These are phyloP conservation scores for Alces alces DNA, from an alignment of 2,113 vertebrate genomes.

Conservation along the genomic window DNA sequence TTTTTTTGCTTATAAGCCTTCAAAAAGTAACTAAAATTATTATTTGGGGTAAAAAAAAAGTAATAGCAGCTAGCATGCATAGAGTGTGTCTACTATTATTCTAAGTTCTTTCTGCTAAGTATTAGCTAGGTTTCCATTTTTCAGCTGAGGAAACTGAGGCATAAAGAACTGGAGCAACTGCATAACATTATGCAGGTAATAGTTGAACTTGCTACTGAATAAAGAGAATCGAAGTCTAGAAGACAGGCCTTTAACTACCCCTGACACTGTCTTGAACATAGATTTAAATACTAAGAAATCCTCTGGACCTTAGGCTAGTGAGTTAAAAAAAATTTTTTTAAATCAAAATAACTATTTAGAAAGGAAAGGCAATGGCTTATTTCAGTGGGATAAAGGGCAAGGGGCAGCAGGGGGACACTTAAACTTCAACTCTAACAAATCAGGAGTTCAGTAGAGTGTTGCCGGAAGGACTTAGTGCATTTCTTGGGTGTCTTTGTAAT, in stretches of 20 bases:
- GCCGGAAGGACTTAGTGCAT: neutral
- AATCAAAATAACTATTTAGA: neutral
- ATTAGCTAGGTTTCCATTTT: neutral
- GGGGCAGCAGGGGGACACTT: neutral
- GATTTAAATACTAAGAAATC: neutral
- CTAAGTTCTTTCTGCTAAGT: neutral
- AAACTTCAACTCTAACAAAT: neutral
- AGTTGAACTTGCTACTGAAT: neutral
- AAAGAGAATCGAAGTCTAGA: neutral
- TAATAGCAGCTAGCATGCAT: neutral
- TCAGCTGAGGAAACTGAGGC: neutral
- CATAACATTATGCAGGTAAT: neutral
- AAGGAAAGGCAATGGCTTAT: neutral
- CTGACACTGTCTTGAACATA: neutral
- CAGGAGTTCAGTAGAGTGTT: neutral
- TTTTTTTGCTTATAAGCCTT: neutral
- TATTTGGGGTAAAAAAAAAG: neutral
- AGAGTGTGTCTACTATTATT: neutral
- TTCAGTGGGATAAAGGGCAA: neutral
- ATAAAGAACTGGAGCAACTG: neutral
- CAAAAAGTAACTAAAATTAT: neutral
- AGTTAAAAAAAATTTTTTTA: neutral
- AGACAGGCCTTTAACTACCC: neutral
- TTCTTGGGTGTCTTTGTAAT: neutral
- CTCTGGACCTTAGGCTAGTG: neutral